These are phyloP conservation scores for Oscheius sp. DNA, from an alignment of 2,888 invertebrate genomes.

Conservation along the genomic window DNA sequence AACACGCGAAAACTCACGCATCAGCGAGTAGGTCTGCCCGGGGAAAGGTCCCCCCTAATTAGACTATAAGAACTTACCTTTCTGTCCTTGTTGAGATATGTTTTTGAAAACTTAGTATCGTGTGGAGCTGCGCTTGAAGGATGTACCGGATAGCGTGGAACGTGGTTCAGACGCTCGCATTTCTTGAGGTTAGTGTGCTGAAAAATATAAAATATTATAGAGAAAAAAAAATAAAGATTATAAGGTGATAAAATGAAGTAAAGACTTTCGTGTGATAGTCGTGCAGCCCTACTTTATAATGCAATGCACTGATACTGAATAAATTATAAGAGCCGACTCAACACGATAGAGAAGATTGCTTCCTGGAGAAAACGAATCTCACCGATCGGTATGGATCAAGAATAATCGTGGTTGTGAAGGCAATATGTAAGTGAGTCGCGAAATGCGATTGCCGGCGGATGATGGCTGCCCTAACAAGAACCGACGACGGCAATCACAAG, in stretches of 20 bases:
- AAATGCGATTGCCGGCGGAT: constrained; percentile 30
- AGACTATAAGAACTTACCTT: constrained; percentile 53
- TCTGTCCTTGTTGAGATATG: constrained; percentile 70
- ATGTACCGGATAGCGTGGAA: constrained; percentile 68
- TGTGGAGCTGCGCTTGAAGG: constrained; percentile 65
- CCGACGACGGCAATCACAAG: constrained; percentile 31
- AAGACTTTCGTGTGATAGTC: constrained; percentile 28
- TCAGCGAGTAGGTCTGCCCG: constrained; percentile 23
- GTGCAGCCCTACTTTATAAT: constrained; percentile 28
- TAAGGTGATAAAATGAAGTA: neutral
- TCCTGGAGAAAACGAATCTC: neutral
- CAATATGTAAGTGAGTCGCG: constrained; percentile 30
- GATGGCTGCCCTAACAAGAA: constrained; percentile 29
- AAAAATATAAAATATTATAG: constrained; percentile 32
- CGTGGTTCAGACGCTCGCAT: constrained; percentile 70
- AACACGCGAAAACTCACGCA: constrained; percentile 32
- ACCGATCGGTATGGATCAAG: neutral
- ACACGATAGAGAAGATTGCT: constrained; percentile 20
- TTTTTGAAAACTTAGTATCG: constrained; percentile 69
- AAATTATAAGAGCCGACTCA: constrained; percentile 21
- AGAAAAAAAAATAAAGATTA: constrained; percentile 8
- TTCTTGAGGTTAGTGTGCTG: constrained; percentile 70
- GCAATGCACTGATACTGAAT: constrained; percentile 32
- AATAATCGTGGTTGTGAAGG: constrained; percentile 9
- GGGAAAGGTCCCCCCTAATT: no score